Percentiles rank a stretch among this genome's conserved stretches.
These are phyloP conservation scores for Clarias macrocephalus DNA, from an alignment of 2,113 vertebrate species.

Conservation along the genomic window DNA sequence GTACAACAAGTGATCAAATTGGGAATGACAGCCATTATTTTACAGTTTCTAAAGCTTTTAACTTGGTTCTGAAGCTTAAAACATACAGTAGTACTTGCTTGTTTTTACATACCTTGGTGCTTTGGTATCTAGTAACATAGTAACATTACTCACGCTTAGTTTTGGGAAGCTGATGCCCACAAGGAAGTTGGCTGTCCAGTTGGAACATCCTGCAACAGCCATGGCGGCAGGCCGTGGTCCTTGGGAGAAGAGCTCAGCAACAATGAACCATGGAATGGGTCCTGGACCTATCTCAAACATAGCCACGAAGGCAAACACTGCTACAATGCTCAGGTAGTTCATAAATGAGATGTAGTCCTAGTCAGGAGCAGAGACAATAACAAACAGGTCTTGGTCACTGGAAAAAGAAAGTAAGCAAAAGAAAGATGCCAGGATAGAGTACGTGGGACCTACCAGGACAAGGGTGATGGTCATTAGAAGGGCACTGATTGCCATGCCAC, in stretches of 20 bases:
- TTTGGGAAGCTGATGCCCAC: slow-evolving; percentile 92
- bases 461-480: slow-evolving; percentile 83
- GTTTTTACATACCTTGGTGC: background rate
- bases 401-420: background rate
- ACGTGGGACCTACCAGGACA: slow-evolving; percentile 70
- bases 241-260: slow-evolving; percentile 95
- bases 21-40: too few species aligned
- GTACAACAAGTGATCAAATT: too few species aligned
- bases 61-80: background rate
- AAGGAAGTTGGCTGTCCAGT: slow-evolving; percentile 96
- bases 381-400: background rate
- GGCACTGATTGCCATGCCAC: slow-evolving; percentile 87
- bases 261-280: slow-evolving; percentile 97
- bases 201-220: slow-evolving; percentile 91
- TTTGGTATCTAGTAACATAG: background rate
- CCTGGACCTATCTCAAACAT: slow-evolving; percentile 95
- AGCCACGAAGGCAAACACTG: slow-evolving; percentile 88
- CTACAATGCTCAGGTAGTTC: slow-evolving; percentile 83
- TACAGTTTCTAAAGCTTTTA: background rate
- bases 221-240: slow-evolving; percentile 91
- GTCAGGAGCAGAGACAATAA: slow-evolving; percentile 30
- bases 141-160: slow-evolving; percentile 71
- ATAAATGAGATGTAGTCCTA: slow-evolving; percentile 68
- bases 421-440: background rate
- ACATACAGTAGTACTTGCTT: background rate